A percentile compares a stretch with the other conserved stretches of the same genome.
Evolutionary conservation across 1,140 invertebrate genomes (phyloP).

Genomic region (Nasonia giraulti): DNA sequence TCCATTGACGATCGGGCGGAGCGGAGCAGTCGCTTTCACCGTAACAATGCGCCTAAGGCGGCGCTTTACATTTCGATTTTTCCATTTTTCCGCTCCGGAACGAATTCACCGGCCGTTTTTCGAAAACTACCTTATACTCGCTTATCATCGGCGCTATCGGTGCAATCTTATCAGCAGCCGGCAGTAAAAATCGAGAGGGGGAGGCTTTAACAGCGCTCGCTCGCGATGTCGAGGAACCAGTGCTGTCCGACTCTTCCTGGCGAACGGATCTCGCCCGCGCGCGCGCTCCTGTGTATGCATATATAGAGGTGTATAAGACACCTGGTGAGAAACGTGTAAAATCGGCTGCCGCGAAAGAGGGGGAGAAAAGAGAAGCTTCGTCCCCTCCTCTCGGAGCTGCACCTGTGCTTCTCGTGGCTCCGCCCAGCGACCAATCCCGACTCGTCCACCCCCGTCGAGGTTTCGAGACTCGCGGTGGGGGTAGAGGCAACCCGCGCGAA

Average conservation of each 20-base stretch:
- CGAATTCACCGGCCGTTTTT: not conserved
- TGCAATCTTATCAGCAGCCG: too few species aligned
- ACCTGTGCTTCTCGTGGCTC: constrained; percentile 26
- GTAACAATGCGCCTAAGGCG: not conserved
- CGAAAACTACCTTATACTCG: too few species aligned
- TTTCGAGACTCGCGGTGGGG: not conserved
- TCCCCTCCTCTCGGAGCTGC: not conserved
- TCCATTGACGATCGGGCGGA: not conserved
- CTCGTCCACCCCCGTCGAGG: not conserved
- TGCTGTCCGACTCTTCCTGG: too few species aligned
- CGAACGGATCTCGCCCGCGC: too few species aligned
- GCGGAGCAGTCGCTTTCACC: constrained; percentile 33
- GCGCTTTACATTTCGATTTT: not conserved
- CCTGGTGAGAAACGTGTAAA: too few species aligned
- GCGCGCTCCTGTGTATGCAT: too few species aligned
- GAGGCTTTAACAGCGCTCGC: not conserved
- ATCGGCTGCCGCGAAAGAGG: not conserved
- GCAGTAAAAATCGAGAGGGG: not conserved
- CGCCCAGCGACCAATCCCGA: constrained; percentile 40
- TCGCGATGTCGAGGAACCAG: not conserved
- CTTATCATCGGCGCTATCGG: not conserved
- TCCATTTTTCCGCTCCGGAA: not conserved
- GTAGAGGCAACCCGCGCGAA: not conserved
- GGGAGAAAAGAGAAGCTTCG: not conserved
- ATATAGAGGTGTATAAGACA: too few species aligned